Evolutionary conservation across 2,888 invertebrate genomes (phyloP).

Genomic region (Pterostichus madidus): DNA sequence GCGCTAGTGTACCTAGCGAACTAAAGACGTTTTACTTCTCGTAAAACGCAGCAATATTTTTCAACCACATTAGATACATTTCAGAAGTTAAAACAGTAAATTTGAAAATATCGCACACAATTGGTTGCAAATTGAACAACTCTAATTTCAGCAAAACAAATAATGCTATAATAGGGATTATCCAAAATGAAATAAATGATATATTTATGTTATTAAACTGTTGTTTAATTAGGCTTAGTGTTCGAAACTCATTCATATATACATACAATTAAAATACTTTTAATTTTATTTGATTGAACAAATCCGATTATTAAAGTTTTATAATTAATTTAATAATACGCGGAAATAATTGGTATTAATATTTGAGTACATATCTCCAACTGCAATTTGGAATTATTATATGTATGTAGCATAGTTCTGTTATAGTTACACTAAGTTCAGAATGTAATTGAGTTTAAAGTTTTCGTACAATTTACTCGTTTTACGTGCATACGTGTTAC

Average conservation of each 20-base stretch:
- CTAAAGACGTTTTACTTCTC: slow-evolving; percentile 44
- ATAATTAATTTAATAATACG: slow-evolving; percentile 5
- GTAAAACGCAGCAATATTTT: slow-evolving; percentile 24
- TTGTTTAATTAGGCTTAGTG: too few relatives aligned
- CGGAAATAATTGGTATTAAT: slow-evolving; percentile 31
- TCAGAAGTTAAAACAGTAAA: slow-evolving; percentile 20
- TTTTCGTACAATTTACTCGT: slow-evolving; percentile 52
- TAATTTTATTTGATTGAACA: slow-evolving; percentile 30
- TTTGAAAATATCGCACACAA: neutral
- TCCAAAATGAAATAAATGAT: too few relatives aligned
- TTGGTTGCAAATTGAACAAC: neutral
- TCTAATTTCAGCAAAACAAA: neutral
- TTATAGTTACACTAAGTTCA: slow-evolving; percentile 29
- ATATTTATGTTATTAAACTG: too few relatives aligned
- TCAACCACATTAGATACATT: slow-evolving; percentile 5
- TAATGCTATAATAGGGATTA: too few relatives aligned
- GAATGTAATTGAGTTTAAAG: slow-evolving; percentile 44
- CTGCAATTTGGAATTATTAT: slow-evolving; percentile 19
- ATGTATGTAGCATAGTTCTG: slow-evolving; percentile 27
- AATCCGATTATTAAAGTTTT: slow-evolving; percentile 13
- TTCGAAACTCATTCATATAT: too few relatives aligned
- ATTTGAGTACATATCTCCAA: slow-evolving; percentile 8
- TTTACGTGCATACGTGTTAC: slow-evolving; percentile 37
- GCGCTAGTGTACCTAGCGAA: slow-evolving; percentile 39
- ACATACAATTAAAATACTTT: neutral